These are phyloP conservation scores for Etheostoma spectabile DNA, from an alignment of 2,113 vertebrate species.

Conservation along the genomic window DNA sequence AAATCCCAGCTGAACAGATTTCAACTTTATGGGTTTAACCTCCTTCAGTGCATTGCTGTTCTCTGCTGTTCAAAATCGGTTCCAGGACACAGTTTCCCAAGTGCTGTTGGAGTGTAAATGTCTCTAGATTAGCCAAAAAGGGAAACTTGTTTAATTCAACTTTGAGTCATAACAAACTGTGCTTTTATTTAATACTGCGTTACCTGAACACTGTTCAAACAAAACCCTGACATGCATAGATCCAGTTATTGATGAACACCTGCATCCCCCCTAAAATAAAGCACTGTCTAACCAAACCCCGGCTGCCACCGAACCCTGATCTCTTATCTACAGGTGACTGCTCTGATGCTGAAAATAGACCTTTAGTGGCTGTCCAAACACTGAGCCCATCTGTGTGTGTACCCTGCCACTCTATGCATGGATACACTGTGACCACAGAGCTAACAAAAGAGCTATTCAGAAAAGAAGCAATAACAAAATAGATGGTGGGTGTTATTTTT, in stretches of 20 bases:
- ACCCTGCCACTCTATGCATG: conserved; percentile 38
- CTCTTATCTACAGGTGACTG: conserved; percentile 64
- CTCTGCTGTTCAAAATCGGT: too few species aligned
- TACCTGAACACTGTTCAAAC: conserved; percentile 35
- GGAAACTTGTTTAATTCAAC: background rate
- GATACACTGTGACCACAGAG: conserved; percentile 38
- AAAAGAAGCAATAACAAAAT: conserved; percentile 29
- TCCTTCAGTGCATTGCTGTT: background rate
- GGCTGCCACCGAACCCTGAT: conserved; percentile 21
- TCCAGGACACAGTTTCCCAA: background rate
- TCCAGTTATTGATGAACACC: background rate
- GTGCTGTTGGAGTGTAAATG: background rate
- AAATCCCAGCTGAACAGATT: background rate
- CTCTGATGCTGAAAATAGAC: conserved; percentile 43
- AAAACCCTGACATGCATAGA: background rate
- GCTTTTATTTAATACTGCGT: background rate
- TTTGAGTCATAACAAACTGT: conserved; percentile 1
- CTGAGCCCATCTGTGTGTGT: conserved; percentile 51
- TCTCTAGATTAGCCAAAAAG: background rate
- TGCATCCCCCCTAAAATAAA: background rate
- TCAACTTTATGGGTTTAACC: background rate
- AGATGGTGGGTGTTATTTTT: conserved; percentile 6
- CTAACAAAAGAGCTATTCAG: conserved; percentile 58
- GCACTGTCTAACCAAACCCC: background rate
- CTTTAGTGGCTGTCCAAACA: conserved; percentile 55